Evolutionary conservation across 1,140 invertebrate genomes (phyloP).

Genomic region (Bombus superbus): DNA sequence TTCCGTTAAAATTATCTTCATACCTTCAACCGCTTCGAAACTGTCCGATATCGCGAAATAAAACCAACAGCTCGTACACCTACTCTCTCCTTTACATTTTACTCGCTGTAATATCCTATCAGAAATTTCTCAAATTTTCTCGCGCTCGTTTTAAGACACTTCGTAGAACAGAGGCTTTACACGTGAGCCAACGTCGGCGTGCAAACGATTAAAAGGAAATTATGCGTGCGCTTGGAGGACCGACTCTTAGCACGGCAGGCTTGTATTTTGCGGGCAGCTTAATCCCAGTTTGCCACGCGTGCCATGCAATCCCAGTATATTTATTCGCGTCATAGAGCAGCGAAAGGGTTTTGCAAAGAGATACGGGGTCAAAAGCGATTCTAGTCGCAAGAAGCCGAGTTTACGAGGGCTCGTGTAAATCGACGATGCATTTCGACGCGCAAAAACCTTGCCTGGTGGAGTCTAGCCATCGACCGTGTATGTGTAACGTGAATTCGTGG

Average conservation of each 20-base stretch:
- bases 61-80: too few species aligned
- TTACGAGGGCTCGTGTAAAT: not conserved
- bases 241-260: not conserved
- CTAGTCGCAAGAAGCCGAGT: not conserved
- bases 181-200: too few species aligned
- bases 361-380: not conserved
- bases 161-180: too few species aligned
- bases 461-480: too few species aligned
- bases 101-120: too few species aligned
- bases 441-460: not conserved
- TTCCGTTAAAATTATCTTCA: too few species aligned
- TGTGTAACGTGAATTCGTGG: not conserved
- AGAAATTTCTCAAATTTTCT: not conserved
- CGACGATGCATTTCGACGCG: not conserved
- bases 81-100: too few species aligned
- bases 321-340: constrained; percentile 1
- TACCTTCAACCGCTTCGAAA: too few species aligned
- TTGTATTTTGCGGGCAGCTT: not conserved
- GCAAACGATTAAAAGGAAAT: not conserved
- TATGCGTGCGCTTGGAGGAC: not conserved
- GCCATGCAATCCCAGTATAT: not conserved
- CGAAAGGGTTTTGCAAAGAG: not conserved
- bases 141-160: not conserved
- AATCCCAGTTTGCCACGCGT: not conserved
- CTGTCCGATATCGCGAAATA: too few species aligned